Evolutionary conservation across 2,797 vertebrate genomes (phyloP), one percentile per base, ranked within the genome.

Genomic region (Pseudochirops corinnae): DNA sequence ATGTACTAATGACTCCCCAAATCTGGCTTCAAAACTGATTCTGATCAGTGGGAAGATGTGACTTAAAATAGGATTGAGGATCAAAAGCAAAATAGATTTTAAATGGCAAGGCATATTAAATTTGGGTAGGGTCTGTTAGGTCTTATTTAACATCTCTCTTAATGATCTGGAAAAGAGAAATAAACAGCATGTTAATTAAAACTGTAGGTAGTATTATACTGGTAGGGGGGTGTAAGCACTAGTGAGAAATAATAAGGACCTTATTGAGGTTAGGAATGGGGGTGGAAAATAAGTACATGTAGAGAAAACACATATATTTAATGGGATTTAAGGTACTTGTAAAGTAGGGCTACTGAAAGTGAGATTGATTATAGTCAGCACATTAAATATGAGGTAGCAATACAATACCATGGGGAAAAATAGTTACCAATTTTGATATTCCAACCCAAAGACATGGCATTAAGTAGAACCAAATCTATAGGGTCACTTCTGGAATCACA

Each of bases 131-230:
- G 53, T 96, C 91, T 94, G 58, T 55, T 91, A 90, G 56, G 67
- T 94, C 93, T 96, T 67, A 91, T 62, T 92, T 92, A 95, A 94
- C 33, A 93, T 92, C 94, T 97, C 96, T 95, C 92, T 96, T 97
- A 96, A 95, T 56, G 90, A 96, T 62, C 74, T 94, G 56, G 58
- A 55, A 57, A 50, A 93, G 60, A 96, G 91, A 96, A 96, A 96
- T 96, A 97, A 97, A 98, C 93, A 95, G 90, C 92, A 97, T 96
- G 94, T 96, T 97, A 94, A 97, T 97, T 95, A 98, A 97, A 97
- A 56, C 90, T 97, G 94, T 82, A 97, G 93, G 92, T 96, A 93
- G 74, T 93, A 93, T 92, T 95, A 96, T 96, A 94, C 97, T 0
- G 0, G 92, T 53, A 57, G 55, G 56, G 56, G 92, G 90, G 94